A percentile compares a stretch with the other conserved stretches of the same genome.
Evolutionary conservation across 1,140 invertebrate genomes (phyloP).

Genomic region (Samia ricini): DNA sequence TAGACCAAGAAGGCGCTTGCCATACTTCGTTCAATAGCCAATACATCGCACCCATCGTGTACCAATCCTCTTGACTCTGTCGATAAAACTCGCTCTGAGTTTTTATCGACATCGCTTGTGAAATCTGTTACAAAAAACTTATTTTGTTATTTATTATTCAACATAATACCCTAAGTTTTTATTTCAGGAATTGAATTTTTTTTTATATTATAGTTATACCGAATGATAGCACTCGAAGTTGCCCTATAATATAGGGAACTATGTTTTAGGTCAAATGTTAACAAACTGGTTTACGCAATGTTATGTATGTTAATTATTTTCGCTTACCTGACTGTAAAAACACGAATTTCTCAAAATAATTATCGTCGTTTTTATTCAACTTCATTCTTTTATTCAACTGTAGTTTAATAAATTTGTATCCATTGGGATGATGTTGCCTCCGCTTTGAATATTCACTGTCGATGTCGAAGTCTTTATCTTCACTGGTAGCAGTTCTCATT

Average conservation of each 20-base stretch:
- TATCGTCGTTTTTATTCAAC: conserved; percentile 71
- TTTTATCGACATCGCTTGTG: conserved; percentile 93
- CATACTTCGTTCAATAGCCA: conserved; percentile 99
- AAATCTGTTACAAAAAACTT: conserved; percentile 78
- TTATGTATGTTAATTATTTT: too few species aligned
- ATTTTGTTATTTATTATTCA: too few species aligned
- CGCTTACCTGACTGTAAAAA: conserved; percentile 85
- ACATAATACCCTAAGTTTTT: not conserved
- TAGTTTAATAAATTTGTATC: conserved; percentile 80
- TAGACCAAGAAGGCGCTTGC: conserved; percentile 97
- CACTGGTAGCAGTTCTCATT: conserved; percentile 77
- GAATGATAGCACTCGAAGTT: too few species aligned
- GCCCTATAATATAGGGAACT: too few species aligned
- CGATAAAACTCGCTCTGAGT: conserved; percentile 94
- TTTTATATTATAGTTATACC: too few species aligned
- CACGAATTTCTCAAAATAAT: conserved; percentile 80
- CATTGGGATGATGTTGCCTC: conserved; percentile 90
- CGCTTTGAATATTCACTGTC: conserved; percentile 79
- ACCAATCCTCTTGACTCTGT: conserved; percentile 81
- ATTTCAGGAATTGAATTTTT: too few species aligned
- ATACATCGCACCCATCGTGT: conserved; percentile 98
- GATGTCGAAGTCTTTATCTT: conserved; percentile 79
- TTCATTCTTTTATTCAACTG: conserved; percentile 81
- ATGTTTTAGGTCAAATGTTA: too few species aligned
- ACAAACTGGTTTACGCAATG: too few species aligned